Base-by-base conservation (phyloP, 2,888 invertebrate species). In the Keiferia lycopersicella region DNA sequence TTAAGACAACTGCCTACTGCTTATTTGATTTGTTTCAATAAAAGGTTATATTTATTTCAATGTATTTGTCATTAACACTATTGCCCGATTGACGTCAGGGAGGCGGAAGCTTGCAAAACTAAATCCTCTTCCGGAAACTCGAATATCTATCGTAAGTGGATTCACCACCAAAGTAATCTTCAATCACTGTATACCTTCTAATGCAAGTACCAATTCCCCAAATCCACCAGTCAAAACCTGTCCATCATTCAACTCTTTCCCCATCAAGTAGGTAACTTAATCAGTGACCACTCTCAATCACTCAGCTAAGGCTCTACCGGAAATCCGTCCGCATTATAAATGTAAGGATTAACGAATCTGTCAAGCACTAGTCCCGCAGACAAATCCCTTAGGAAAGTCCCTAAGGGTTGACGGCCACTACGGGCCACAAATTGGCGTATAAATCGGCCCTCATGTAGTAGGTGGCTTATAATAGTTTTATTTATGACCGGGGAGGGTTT, bases 391-490 rank as follows among this genome's bases (percentile, higher is more conserved):
- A 12, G 11, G 38, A 14, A 34, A 18, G n/a, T 48, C 50, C 61
- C 48, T 48, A 30, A 34, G 20, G 61, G 61, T 60, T 45, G 45
- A 45, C 45, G 45, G 8, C 45, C 45, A 45, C 45, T 22, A 22
- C 2, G 51, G 22, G 51, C 22, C 62, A 56, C 56, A 62, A 62
- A 62, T 62, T 56, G 62, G 56, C 45, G 57, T 38, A 56, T 56
- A 60, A 60, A 62, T 41, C 62, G 62, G 63, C 58, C 18, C 57
- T 58, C 63, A 58, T 48, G 45, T 30, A 48, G 58, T 63, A 63
- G 41, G 63, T 64, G 63, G 60, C 60, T 64, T 64, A 64, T 57
- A 61, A 64, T 61, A 64, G 64, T 61, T 64, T 64, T 64, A 64
- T 64, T 64, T 64, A 64, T 22, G 64, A 56, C 56, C 12, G 18